phyloP scores from a whole-genome alignment of 2,888 invertebrate species.

The Marronus borbonicus region DNA sequence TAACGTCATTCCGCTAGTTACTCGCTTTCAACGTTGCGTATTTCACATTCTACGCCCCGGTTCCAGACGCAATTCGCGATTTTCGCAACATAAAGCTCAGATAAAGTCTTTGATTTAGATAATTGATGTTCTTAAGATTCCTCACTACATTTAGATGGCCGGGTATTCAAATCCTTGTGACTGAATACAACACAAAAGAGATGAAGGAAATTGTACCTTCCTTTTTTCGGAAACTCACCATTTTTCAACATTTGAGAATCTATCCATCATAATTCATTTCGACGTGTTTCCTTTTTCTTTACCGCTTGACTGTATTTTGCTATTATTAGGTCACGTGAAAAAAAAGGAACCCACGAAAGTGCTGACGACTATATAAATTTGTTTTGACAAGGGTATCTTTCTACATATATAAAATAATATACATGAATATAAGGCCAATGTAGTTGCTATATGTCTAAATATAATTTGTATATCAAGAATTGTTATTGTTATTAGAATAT shows the following conservation, averaged over 20 bases:
- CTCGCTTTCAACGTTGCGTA: slow-evolving; percentile 20
- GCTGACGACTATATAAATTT: slow-evolving; percentile 22
- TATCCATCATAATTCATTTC: slow-evolving; percentile 52
- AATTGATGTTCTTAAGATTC: slow-evolving; percentile 51
- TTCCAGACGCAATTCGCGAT: not conserved
- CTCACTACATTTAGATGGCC: not conserved
- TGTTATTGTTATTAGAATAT: slow-evolving; percentile 14
- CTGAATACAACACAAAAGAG: not conserved
- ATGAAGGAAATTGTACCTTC: slow-evolving; percentile 9
- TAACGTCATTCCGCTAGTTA: slow-evolving; percentile 52
- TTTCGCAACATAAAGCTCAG: slow-evolving; percentile 51
- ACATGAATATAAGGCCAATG: not conserved
- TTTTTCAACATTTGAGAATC: slow-evolving; percentile 54
- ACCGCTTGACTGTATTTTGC: slow-evolving; percentile 15
- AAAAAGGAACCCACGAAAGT: slow-evolving; percentile 26
- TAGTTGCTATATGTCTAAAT: not conserved
- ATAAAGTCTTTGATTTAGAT: slow-evolving; percentile 53
- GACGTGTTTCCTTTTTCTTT: slow-evolving; percentile 30
- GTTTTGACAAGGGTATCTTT: slow-evolving; percentile 21
- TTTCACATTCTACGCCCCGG: slow-evolving; percentile 19
- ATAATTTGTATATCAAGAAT: slow-evolving; percentile 2
- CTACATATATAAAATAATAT: not conserved
- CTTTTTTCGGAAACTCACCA: slow-evolving; percentile 50
- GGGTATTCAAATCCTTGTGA: not conserved
- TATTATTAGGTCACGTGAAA: slow-evolving; percentile 39